Conservation (phyloP, 2,888 invertebrate species). For the Cheilosia vernalis region DNA sequence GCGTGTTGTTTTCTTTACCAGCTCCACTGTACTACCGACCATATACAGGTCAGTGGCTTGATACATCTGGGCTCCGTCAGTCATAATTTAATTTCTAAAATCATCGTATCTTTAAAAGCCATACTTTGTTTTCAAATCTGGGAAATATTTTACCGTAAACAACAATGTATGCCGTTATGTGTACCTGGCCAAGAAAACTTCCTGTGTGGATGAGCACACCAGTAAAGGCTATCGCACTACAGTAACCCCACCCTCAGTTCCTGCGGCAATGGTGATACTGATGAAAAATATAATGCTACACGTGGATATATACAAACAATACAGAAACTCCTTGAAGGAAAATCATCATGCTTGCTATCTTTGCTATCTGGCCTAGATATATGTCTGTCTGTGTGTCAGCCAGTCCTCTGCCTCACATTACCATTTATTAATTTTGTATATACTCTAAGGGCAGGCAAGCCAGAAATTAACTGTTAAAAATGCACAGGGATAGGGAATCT, state of each 20-base stretch:
- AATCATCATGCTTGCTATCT: neutral
- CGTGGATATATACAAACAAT: neutral
- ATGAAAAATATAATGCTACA: conserved; percentile 8
- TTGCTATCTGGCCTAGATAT: neutral
- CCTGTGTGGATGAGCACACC: conserved; percentile 19
- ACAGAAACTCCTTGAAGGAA: conserved; percentile 5
- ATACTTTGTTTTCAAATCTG: conserved; percentile 1
- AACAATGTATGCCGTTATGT: conserved; percentile 26
- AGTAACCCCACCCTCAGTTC: too few relatives aligned
- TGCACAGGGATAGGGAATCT: neutral
- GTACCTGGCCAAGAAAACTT: conserved; percentile 41
- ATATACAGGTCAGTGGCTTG: too few relatives aligned
- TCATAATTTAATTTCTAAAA: too few relatives aligned
- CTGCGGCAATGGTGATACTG: neutral
- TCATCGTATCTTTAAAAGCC: neutral
- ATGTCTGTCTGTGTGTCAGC: conserved; percentile 7
- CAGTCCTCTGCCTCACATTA: conserved; percentile 21
- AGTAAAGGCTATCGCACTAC: conserved; percentile 1
- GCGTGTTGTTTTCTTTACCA: too few relatives aligned
- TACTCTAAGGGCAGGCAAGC: too few relatives aligned
- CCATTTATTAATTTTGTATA: too few relatives aligned
- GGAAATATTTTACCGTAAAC: conserved; percentile 44
- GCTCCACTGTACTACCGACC: too few relatives aligned
- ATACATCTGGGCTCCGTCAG: too few relatives aligned
- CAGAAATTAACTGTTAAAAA: neutral